phyloP scores from a whole-genome alignment of 1,140 invertebrate species.

The Mercenaria mercenaria region DNA sequence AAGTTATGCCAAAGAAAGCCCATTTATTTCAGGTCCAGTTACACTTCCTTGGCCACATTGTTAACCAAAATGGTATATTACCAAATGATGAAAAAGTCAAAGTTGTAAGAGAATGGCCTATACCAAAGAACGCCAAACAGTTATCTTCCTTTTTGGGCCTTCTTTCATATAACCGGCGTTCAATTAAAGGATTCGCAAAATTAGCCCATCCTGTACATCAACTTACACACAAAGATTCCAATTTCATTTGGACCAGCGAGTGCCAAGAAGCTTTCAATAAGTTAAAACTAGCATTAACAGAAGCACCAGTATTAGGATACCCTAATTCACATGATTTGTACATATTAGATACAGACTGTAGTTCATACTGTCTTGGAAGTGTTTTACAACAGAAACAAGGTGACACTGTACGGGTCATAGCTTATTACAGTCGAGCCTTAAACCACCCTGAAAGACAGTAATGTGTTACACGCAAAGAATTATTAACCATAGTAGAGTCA shows the following conservation, averaged over 20 bases:
- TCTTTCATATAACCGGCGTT: neutral
- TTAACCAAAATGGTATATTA: conserved; percentile 79
- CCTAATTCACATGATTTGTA: neutral
- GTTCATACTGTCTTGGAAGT: neutral
- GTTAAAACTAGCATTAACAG: neutral
- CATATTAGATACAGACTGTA: conserved; percentile 33
- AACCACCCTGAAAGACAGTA: neutral
- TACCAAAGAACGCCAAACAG: conserved; percentile 26
- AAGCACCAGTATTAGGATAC: conserved; percentile 1
- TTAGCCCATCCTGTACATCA: neutral
- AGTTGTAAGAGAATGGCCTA: conserved; percentile 77
- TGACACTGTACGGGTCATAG: neutral
- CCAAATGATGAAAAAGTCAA: conserved; percentile 85
- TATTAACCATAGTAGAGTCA: neutral
- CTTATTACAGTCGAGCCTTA: neutral
- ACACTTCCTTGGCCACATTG: conserved; percentile 72
- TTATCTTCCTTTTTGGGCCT: conserved; percentile 1
- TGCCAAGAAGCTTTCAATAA: neutral
- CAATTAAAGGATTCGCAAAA: neutral
- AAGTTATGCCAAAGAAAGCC: conserved; percentile 56
- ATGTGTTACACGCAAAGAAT: conserved; percentile 4
- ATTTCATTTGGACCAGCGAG: neutral
- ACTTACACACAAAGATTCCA: neutral
- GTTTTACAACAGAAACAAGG: conserved; percentile 7
- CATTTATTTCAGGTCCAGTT: conserved; percentile 27